These are phyloP conservation scores for Hydriomena furcata DNA, from an alignment of 2,888 invertebrate genomes.

Conservation along the genomic window DNA sequence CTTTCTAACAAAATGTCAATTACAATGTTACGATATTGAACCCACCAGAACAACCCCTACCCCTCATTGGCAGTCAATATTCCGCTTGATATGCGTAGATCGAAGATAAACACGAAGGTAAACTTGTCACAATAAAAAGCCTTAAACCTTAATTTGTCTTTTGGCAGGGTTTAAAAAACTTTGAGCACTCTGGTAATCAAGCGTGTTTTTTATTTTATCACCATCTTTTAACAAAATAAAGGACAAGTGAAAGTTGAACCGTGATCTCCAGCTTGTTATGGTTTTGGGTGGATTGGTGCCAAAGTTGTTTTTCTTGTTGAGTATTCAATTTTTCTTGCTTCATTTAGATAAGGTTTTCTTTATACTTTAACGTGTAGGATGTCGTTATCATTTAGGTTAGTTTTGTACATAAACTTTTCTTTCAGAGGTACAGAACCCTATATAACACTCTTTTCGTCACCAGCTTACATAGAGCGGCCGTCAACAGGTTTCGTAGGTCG, in stretches of 20 bases:
- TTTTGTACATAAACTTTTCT: conserved; percentile 13
- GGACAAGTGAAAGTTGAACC: too few species aligned
- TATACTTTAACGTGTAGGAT: too few species aligned
- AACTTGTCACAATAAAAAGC: neutral
- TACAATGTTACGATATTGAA: neutral
- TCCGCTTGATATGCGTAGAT: conserved; percentile 3
- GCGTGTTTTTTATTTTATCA: neutral
- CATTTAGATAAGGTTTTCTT: too few species aligned
- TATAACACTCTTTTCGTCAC: conserved; percentile 34
- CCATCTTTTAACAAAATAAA: too few species aligned
- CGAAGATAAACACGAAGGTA: neutral
- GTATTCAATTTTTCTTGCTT: too few species aligned
- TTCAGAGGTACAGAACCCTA: conserved; percentile 7
- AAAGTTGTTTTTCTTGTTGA: too few species aligned
- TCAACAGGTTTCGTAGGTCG: conserved; percentile 53
- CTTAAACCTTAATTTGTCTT: conserved; percentile 6
- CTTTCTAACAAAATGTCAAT: conserved; percentile 1
- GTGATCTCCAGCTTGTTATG: too few species aligned
- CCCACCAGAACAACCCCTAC: neutral
- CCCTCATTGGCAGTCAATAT: conserved; percentile 5
- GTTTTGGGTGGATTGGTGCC: too few species aligned
- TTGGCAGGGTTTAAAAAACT: too few species aligned
- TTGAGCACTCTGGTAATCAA: neutral
- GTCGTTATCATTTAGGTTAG: too few species aligned
- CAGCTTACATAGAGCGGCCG: conserved; percentile 37